Evolutionary conservation across 2,797 vertebrate genomes (phyloP).

Genomic region (Pteropus rufus): DNA sequence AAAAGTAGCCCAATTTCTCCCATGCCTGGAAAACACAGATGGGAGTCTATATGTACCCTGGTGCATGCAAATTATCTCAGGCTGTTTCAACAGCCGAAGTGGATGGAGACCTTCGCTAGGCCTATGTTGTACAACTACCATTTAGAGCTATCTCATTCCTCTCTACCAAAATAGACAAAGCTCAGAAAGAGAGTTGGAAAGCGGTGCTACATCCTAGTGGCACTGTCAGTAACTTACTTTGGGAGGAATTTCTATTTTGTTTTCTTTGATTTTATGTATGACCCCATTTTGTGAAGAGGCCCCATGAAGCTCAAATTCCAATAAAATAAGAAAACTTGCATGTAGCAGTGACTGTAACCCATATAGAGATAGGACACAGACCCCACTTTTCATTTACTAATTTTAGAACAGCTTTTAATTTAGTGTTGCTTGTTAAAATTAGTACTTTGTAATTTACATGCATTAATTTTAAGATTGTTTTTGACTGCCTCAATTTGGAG

Average conservation of each 20-base stretch:
- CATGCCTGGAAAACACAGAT: constrained; percentile 28
- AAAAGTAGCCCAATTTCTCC: constrained; percentile 73
- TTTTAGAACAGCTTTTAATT: constrained; percentile 32
- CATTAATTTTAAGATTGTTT: constrained; percentile 15
- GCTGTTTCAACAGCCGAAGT: constrained; percentile 57
- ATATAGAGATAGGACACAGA: not conserved
- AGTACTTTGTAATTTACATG: not conserved
- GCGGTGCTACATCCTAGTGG: not conserved
- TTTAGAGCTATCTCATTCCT: not conserved
- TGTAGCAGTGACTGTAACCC: not conserved
- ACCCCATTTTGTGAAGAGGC: not conserved
- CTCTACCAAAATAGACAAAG: not conserved
- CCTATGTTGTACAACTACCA: rapidly evolving
- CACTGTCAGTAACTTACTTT: constrained; percentile 30
- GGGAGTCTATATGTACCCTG: not conserved
- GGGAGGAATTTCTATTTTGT: not conserved
- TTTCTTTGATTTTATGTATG: constrained; percentile 33
- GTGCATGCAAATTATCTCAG: constrained; percentile 49
- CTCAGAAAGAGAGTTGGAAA: constrained; percentile 51
- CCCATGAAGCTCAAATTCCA: not conserved
- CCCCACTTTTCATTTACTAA: not conserved
- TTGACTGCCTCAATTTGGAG: not conserved
- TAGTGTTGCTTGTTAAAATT: constrained; percentile 12
- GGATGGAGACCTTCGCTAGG: constrained; percentile 12
- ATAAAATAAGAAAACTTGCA: constrained; percentile 2